Evolutionary conservation across 2,888 invertebrate genomes (phyloP).

Genomic region (Drosophila anomalata): DNA sequence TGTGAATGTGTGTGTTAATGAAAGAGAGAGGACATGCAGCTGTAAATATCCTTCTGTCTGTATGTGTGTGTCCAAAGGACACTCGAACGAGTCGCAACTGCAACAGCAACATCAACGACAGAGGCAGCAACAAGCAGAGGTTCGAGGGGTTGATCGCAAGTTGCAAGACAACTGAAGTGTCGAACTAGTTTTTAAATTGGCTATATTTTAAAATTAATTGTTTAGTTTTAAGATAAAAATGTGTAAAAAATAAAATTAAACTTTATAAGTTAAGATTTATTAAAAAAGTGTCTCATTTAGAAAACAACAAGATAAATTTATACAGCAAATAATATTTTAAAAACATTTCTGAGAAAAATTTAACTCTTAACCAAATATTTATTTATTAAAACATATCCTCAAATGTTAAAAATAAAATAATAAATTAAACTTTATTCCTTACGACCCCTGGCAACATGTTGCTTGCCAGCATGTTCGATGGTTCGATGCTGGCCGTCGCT

Average conservation of each 20-base stretch:
- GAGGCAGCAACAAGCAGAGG: slow-evolving; percentile 22
- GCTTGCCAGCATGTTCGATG: slow-evolving; percentile 19
- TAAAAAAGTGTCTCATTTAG: background rate
- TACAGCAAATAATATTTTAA: background rate
- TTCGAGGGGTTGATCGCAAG: slow-evolving; percentile 51
- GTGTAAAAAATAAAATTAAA: background rate
- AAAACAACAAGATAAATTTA: background rate
- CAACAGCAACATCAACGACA: slow-evolving; percentile 7
- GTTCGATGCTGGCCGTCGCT: slow-evolving; percentile 21
- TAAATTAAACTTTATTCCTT: background rate
- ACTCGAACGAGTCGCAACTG: slow-evolving; percentile 45
- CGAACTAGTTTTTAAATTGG: background rate
- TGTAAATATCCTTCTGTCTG: slow-evolving; percentile 32
- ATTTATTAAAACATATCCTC: background rate
- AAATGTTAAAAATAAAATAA: background rate
- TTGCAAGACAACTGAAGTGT: slow-evolving; percentile 47
- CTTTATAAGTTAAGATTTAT: background rate
- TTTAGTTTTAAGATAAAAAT: background rate
- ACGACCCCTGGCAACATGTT: slow-evolving; percentile 22
- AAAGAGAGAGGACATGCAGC: slow-evolving; percentile 62
- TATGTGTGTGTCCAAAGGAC: slow-evolving; percentile 64
- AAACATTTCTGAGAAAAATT: background rate
- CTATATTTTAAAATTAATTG: background rate
- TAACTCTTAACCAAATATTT: background rate
- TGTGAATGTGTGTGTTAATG: slow-evolving; percentile 20